Evolutionary conservation across 2,888 invertebrate genomes (phyloP).

Genomic region (Zele albiditarsus): DNA sequence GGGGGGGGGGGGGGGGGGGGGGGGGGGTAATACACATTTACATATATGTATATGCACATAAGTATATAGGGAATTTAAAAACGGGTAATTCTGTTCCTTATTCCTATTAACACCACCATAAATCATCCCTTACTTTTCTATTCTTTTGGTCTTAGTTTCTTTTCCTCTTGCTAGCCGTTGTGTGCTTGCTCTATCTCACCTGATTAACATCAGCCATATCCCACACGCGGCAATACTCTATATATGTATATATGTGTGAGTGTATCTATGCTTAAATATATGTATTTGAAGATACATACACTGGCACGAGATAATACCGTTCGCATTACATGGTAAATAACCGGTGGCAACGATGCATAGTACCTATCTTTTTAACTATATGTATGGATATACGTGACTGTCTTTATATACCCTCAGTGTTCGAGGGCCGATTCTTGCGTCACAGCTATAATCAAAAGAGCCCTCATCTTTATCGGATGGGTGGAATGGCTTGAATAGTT

Average conservation of each 20-base stretch:
- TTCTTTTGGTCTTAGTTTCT: neutral
- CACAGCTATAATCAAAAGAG: constrained; percentile 48
- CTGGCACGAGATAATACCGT: constrained; percentile 51
- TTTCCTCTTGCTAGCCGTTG: constrained; percentile 2
- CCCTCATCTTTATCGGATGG: constrained; percentile 36
- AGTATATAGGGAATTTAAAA: neutral
- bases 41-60: too few relatives aligned
- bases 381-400: constrained; percentile 31
- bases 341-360: constrained; percentile 58
- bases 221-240: constrained; percentile 4
- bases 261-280: neutral
- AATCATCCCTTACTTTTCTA: constrained; percentile 15
- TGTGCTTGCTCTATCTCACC: constrained; percentile 32
- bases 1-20: too few relatives aligned
- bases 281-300: constrained; percentile 28
- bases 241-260: neutral
- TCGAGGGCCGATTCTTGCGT: constrained; percentile 32
- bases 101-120: constrained; percentile 20
- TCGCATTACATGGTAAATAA: constrained; percentile 63
- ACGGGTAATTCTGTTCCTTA: neutral
- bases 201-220: constrained; percentile 33
- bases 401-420: constrained; percentile 30
- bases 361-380: constrained; percentile 35
- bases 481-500: constrained; percentile 34
- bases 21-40: too few relatives aligned